These are phyloP conservation scores for Spondyliosoma cantharus DNA, from an alignment of 2,797 vertebrate genomes.

Conservation along the genomic window DNA sequence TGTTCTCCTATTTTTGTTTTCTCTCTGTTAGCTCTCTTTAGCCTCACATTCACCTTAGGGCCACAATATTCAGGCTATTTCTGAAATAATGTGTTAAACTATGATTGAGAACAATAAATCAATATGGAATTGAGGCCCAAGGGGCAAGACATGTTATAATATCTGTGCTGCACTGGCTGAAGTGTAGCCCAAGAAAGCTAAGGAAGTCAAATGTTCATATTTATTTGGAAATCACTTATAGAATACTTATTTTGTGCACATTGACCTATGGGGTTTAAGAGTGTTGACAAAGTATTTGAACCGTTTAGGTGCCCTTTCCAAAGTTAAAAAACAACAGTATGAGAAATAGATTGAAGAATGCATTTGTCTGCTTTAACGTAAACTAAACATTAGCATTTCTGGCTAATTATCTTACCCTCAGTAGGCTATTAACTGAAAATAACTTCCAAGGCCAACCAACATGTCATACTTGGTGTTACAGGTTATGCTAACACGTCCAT, in stretches of 20 bases:
- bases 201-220: not conserved
- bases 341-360: not conserved
- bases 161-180: not conserved
- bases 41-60: not conserved
- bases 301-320: not conserved
- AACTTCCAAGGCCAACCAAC: not conserved
- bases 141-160: not conserved
- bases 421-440: not conserved
- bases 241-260: too few relatives aligned
- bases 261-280: not conserved
- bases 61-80: not conserved
- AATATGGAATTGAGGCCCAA: not conserved
- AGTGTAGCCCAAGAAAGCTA: not conserved
- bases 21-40: not conserved
- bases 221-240: not conserved
- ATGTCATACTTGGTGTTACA: not conserved
- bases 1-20: slow-evolving; percentile 1
- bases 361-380: not conserved
- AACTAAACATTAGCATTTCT: not conserved
- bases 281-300: not conserved
- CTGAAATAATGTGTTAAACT: not conserved
- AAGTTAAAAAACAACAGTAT: not conserved
- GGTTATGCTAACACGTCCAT: not conserved
- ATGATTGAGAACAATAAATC: slow-evolving; percentile 3
- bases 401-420: not conserved